Evolutionary conservation across 2,797 vertebrate species (phyloP).

Genomic region (Manis pentadactyla): DNA sequence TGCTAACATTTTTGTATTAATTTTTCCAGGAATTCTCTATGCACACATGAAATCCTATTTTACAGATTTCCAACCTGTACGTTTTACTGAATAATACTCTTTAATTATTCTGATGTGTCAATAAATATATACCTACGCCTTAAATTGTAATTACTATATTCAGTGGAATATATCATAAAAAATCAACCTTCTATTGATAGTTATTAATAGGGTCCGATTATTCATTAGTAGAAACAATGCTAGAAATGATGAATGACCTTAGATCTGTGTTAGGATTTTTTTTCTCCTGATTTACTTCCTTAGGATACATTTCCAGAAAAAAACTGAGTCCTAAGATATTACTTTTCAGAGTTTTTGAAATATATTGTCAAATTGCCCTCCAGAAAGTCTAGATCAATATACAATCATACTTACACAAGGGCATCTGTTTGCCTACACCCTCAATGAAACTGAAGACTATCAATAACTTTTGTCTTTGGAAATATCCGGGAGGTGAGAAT

Average conservation of each 20-base stretch:
- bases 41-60: neutral
- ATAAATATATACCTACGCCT: constrained; percentile 40
- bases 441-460: neutral
- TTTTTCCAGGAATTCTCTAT: neutral
- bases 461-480: constrained; percentile 32
- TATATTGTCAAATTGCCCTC: neutral
- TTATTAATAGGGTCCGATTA: neutral
- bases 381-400: too few relatives aligned
- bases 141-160: constrained; percentile 32
- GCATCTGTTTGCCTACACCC: neutral
- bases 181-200: neutral
- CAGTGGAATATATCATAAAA: constrained; percentile 2
- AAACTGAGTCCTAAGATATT: neutral
- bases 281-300: neutral
- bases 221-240: constrained; percentile 5
- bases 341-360: constrained; percentile 48
- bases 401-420: neutral
- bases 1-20: constrained; percentile 5
- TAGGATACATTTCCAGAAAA: neutral
- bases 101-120: constrained; percentile 23
- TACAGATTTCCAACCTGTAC: neutral
- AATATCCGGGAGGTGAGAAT: constrained; percentile 26
- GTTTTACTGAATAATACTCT: neutral
- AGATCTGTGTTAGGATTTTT: neutral
- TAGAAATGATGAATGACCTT: constrained; percentile 16